Evolutionary conservation across 2,113 vertebrate genomes (phyloP).

Genomic region (Oostethus manadensis): DNA sequence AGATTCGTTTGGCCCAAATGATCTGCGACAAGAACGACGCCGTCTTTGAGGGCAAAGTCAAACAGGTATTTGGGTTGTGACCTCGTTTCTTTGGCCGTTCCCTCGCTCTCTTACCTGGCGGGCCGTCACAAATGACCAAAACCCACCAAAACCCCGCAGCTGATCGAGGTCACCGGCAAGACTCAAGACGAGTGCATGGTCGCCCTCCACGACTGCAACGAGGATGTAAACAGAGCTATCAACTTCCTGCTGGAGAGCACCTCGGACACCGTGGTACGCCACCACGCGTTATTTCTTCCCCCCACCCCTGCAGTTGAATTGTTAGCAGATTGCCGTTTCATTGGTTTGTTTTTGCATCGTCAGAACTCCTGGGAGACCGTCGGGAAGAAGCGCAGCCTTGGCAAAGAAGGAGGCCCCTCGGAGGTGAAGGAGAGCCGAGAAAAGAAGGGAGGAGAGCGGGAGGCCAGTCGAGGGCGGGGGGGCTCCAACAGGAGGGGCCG

Average conservation of each 20-base stretch:
- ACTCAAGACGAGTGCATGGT: slow-evolving; percentile 93
- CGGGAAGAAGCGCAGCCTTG: slow-evolving; percentile 89
- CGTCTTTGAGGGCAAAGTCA: slow-evolving; percentile 96
- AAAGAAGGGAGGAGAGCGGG: slow-evolving; percentile 82
- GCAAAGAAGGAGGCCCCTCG: slow-evolving; percentile 78
- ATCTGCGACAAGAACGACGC: slow-evolving; percentile 95
- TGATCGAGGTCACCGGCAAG: slow-evolving; percentile 95
- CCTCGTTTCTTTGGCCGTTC: background rate
- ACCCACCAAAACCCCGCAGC: slow-evolving; percentile 63
- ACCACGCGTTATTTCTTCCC: background rate
- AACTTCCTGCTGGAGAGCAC: slow-evolving; percentile 90
- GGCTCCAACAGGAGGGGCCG: slow-evolving; percentile 80
- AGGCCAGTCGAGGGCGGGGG: slow-evolving; percentile 80
- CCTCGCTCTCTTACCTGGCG: background rate
- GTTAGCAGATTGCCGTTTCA: no score
- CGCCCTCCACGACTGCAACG: slow-evolving; percentile 90
- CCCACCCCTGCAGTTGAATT: background rate
- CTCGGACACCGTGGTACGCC: slow-evolving; percentile 78
- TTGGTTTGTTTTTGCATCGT: background rate
- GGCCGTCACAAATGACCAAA: background rate
- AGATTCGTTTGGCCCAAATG: slow-evolving; percentile 94
- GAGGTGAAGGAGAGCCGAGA: slow-evolving; percentile 90
- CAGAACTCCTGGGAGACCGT: slow-evolving; percentile 98
- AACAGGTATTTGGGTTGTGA: slow-evolving; percentile 75
- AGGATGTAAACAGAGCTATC: slow-evolving; percentile 93